Conservation (phyloP, 2,888 invertebrate genomes). For the Lathronympha strigana region DNA sequence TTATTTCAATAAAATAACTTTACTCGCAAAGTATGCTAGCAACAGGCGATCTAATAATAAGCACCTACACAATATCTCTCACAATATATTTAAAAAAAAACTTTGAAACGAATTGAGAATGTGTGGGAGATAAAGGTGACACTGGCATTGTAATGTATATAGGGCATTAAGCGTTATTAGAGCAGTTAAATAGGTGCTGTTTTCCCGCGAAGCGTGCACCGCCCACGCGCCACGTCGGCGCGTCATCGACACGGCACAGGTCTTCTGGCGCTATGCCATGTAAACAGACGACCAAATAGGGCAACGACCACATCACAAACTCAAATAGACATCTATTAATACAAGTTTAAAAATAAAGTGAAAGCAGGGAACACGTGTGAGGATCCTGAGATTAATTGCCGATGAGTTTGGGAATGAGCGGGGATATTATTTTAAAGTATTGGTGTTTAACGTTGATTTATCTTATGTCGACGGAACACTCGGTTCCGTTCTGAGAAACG, state of each 20-base stretch:
- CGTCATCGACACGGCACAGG: conserved; percentile 34
- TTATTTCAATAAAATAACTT: no score
- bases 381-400: conserved; percentile 68
- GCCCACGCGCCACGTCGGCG: conserved; percentile 37
- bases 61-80: no score
- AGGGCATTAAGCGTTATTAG: conserved; percentile 12
- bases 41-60: no score
- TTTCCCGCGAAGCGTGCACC: conserved; percentile 34
- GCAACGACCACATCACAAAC: conserved; percentile 76
- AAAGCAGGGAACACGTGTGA: conserved; percentile 71
- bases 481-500: conserved; percentile 2
- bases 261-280: conserved; percentile 71
- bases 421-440: conserved; percentile 26
- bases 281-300: conserved; percentile 81
- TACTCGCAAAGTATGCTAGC: no score
- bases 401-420: conserved; percentile 36
- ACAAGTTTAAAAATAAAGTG: conserved; percentile 71
- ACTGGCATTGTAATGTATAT: neutral
- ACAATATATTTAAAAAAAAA: neutral
- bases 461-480: conserved; percentile 17
- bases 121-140: neutral
- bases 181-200: conserved; percentile 7
- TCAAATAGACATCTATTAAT: conserved; percentile 79
- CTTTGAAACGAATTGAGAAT: neutral
- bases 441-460: conserved; percentile 29